These are phyloP conservation scores for Ectobius pallidus DNA, from an alignment of 2,888 invertebrate genomes.

Conservation along the genomic window DNA sequence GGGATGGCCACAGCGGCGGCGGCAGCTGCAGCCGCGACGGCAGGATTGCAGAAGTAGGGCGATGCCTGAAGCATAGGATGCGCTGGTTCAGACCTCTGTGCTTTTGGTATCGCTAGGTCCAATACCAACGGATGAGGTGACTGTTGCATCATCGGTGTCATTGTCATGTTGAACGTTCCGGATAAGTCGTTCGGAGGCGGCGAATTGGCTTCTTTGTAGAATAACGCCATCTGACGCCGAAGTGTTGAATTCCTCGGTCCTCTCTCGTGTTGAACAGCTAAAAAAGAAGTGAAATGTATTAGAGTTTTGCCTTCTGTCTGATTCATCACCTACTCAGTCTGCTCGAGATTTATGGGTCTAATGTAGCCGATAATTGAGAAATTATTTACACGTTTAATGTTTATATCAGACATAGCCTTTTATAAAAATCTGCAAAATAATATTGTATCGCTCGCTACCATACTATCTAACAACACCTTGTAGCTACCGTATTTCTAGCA, in stretches of 20 bases:
- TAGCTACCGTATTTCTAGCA: no score
- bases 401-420: no score
- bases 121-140: constrained; percentile 37
- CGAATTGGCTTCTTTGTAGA: constrained; percentile 64
- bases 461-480: no score
- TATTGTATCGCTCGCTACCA: no score
- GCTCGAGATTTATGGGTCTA: no score
- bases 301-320: no score
- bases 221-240: constrained; percentile 87
- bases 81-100: constrained; percentile 38
- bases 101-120: constrained; percentile 47
- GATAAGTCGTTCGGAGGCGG: constrained; percentile 48
- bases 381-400: no score
- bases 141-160: constrained; percentile 46
- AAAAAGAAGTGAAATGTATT: no score
- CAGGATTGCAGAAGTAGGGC: constrained; percentile 32
- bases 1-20: constrained; percentile 49
- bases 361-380: no score
- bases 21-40: constrained; percentile 38
- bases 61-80: constrained; percentile 30
- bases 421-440: no score
- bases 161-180: constrained; percentile 37
- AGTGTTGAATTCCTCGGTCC: constrained; percentile 96
- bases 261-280: constrained; percentile 98
- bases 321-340: no score